Evolutionary conservation across 2,888 invertebrate genomes (phyloP), one percentile per base, ranked within the genome.

Genomic region (Didymodactylos carnosus): DNA sequence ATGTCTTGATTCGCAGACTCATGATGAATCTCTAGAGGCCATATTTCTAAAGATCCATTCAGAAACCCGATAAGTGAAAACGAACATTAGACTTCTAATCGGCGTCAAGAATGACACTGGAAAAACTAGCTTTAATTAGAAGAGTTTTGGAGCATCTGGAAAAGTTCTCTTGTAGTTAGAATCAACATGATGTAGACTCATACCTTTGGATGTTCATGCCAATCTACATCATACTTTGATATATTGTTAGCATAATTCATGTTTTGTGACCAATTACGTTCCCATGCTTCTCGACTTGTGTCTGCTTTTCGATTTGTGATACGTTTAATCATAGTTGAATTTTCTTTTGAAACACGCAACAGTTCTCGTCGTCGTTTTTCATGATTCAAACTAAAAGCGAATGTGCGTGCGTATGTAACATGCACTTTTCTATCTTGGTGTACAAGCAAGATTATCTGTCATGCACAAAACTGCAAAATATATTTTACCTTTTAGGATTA

Each of bases 331-430:
- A 83, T 82, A 41, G 79, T 79, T 76, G 82, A 82, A 78, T 83
- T 83, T 75, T 83, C 83, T 53, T 79, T 78, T 0, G 82, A 81
- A 35, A 83, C 80, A 13, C 82, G 77, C 73, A 83, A 76, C 75
- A 83, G 76, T 76, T 83, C 83, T 39, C 83, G 77, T 76, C 81
- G 80, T 23, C 83, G 77, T 77, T 82, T 82, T 76, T 82, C 83
- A 71, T 80, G 78, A 76, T 83, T 83, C 75, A 83, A 77, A 78
- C 83, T 83, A 77, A 11, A 78, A 74, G 19, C 39, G 29, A 23
- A 39, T 0, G 19, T 43, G 10, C 3, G 4, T n/a, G 19, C n/a
- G 6, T 35, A 19, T 2, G 39, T 3, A 29, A 10, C 19, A 43
- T 19, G 46, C 46, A 19, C 46, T 46, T 16, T 46, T n/a, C 19